A percentile compares a stretch with the other conserved stretches of the same genome.
These are phyloP conservation scores for Thecophora atra DNA, from an alignment of 2,888 invertebrate genomes.

Conservation along the genomic window DNA sequence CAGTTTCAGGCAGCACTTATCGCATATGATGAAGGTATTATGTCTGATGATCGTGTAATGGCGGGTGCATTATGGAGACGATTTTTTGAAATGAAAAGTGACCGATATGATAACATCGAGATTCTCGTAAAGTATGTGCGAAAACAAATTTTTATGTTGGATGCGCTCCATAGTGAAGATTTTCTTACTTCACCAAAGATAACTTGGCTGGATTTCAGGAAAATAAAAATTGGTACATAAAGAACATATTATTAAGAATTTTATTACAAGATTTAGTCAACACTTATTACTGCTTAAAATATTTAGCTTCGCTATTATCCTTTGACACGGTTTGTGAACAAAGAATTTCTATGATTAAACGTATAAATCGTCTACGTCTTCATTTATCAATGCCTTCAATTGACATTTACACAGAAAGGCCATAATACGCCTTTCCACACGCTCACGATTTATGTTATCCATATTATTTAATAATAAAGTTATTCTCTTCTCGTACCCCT, in stretches of 20 bases:
- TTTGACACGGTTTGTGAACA: neutral
- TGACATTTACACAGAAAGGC: conserved; percentile 58
- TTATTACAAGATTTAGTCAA: too few species aligned
- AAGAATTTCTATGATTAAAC: conserved; percentile 46
- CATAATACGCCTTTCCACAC: conserved; percentile 53
- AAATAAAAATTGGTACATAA: conserved; percentile 47
- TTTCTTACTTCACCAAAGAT: conserved; percentile 70
- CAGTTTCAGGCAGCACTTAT: conserved; percentile 87
- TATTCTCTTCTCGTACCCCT: conserved; percentile 47
- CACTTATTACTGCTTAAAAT: too few species aligned
- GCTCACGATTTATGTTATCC: conserved; percentile 41
- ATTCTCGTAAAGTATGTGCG: conserved; percentile 79
- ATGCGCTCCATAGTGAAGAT: conserved; percentile 70
- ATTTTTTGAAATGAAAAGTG: conserved; percentile 75
- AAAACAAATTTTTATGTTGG: conserved; percentile 75
- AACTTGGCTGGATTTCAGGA: conserved; percentile 67
- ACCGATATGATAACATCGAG: conserved; percentile 75
- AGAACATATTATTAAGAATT: too few species aligned
- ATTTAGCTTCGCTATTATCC: too few species aligned
- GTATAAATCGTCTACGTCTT: conserved; percentile 51
- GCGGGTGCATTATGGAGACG: conserved; percentile 88
- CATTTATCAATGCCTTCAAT: conserved; percentile 49
- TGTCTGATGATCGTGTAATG: conserved; percentile 77
- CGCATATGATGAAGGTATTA: conserved; percentile 87
- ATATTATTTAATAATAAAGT: conserved; percentile 48